Base-by-base conservation (phyloP, 2,888 invertebrate species). In the Xestia c-nigrum region DNA sequence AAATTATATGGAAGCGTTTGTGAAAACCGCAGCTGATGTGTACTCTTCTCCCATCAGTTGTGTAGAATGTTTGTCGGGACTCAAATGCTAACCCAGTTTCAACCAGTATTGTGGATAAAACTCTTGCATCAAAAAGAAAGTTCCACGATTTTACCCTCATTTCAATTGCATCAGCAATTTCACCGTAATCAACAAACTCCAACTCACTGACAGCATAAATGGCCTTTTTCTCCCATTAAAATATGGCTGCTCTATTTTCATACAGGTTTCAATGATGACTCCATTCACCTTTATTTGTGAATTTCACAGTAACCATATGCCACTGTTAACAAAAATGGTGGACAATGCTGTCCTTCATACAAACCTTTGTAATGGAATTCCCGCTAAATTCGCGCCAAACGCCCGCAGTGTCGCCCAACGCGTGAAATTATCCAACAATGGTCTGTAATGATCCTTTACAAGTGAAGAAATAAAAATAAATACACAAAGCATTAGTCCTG, bases 351-450 rank as follows among this genome's bases (percentile, higher is more conserved):
- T 87, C 89, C 81, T 92, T 90, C 91, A 91, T 89, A 89, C 91
- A 90, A 90, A 89, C 91, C 92, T 89, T 93, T 93, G 88, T 90
- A 88, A 86, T 86, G 87, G 85, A 91, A 91, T 94, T 94, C 94
- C 92, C 91, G 93, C 93, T 94, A 94, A 95, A 95, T 93, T 94
- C 92, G 87, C 92, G 87, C 89, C 92, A 91, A 91, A 93, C 93
- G 94, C 94, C 95, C 94, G 94, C 94, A 95, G 94, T 95, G 94
- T 95, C 95, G 92, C 93, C 88, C 94, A 94, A 95, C 91, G 96
- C 95, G 95, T 96, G 95, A 95, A 96, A 96, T 96, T 95, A 93
- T 91, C 89, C 94, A 94, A 96, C 96, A 96, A 96, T 96, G 91
- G 91, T 59, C 92, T 80, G 93, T 96, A 96, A 96, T 95, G 95